Percentiles rank a stretch among this genome's conserved stretches.
These are phyloP conservation scores for Philypnodon macrostomus DNA, from an alignment of 2,797 vertebrate genomes.

Conservation along the genomic window DNA sequence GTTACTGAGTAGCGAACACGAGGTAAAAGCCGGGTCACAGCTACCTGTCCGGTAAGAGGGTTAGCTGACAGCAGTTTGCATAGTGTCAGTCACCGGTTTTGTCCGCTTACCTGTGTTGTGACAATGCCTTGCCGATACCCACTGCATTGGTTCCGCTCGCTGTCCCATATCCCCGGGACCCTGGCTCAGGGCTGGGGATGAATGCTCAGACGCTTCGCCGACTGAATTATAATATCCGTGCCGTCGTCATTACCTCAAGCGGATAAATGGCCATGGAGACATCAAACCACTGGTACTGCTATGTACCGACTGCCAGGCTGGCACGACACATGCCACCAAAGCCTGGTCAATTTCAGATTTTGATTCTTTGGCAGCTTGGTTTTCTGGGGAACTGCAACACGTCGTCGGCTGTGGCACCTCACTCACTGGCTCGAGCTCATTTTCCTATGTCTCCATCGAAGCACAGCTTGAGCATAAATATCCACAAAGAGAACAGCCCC, in stretches of 20 bases:
- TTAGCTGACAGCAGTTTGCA: background rate
- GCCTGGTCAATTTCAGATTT: conserved; percentile 17
- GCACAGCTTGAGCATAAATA: conserved; percentile 25
- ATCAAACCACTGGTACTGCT: conserved; percentile 24
- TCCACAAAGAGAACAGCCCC: conserved; percentile 7
- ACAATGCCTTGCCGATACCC: conserved; percentile 69
- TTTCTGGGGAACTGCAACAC: conserved; percentile 51
- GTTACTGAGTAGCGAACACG: too few relatives aligned
- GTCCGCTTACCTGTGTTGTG: conserved; percentile 75
- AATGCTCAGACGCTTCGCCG: conserved; percentile 35
- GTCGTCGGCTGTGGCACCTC: conserved; percentile 54
- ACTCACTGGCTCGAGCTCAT: conserved; percentile 18
- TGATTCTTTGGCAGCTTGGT: conserved; percentile 16
- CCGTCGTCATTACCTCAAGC: conserved; percentile 50
- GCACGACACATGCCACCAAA: conserved; percentile 28
- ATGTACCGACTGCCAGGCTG: conserved; percentile 22
- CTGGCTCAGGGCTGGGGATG: conserved; percentile 20
- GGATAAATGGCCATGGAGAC: conserved; percentile 42
- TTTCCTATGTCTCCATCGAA: conserved; percentile 24
- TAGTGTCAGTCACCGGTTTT: conserved; percentile 7
- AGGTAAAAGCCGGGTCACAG: conserved; percentile 30
- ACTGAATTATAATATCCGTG: conserved; percentile 29
- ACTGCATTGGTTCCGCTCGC: conserved; percentile 70
- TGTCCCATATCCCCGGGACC: conserved; percentile 75
- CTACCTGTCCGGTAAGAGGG: conserved; percentile 4